Conservation (phyloP, 2,797 vertebrate genomes). For the Ispidina picta region DNA sequence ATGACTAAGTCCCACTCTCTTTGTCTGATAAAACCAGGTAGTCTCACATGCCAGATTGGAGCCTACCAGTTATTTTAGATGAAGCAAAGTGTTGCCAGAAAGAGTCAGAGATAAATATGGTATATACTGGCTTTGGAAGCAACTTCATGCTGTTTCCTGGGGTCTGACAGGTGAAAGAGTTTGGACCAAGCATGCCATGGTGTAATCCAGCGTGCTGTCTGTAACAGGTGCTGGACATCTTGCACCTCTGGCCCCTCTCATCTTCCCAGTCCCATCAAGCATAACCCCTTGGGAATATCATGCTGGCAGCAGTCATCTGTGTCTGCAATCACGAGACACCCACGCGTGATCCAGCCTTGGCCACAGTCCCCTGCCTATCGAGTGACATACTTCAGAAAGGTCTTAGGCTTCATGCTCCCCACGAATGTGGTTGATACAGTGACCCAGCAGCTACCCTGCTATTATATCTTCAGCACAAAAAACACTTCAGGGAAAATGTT, state of each 20-base stretch:
- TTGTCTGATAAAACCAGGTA: background rate
- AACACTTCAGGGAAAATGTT: background rate
- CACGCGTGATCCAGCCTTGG: background rate
- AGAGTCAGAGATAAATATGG: background rate
- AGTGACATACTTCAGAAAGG: background rate
- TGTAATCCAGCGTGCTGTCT: background rate
- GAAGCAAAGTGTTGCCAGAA: constrained; percentile 11
- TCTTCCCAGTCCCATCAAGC: background rate
- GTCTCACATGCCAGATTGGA: background rate
- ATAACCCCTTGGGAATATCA: background rate
- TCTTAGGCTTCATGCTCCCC: background rate
- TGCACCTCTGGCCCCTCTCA: background rate
- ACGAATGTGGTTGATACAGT: background rate
- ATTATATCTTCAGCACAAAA: background rate
- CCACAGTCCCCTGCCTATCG: background rate
- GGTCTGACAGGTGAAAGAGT: background rate
- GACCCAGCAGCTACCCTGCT: background rate
- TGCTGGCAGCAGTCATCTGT: background rate
- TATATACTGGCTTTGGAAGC: background rate
- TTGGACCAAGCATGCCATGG: background rate
- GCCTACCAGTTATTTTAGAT: background rate
- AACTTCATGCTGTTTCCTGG: background rate
- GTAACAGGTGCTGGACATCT: background rate
- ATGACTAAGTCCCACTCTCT: background rate
- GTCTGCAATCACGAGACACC: background rate